These are phyloP conservation scores for Yoshiicerus persimilis DNA, from an alignment of 1,140 invertebrate species.

Conservation along the genomic window DNA sequence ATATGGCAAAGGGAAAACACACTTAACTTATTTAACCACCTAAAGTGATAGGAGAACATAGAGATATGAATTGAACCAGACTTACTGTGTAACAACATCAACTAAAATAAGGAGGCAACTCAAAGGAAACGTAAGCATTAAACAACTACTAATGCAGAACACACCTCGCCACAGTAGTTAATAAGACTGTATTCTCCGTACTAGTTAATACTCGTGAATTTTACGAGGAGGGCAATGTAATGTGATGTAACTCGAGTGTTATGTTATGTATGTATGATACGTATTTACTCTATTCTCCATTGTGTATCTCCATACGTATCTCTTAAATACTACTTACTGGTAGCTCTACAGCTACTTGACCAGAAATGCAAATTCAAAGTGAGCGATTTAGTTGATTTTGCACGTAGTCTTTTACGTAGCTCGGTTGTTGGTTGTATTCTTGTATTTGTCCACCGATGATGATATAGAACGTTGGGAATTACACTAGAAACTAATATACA, in stretches of 20 bases:
- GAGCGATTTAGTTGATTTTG: conserved; percentile 37
- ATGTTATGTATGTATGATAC: too few relatives aligned
- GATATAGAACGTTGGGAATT: neutral
- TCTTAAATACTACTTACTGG: neutral
- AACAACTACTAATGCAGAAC: neutral
- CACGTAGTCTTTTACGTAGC: conserved; percentile 30
- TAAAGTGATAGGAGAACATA: neutral
- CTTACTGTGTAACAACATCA: neutral
- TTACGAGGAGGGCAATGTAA: neutral
- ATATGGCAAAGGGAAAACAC: neutral
- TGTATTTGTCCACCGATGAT: neutral
- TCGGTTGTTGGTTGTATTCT: conserved; percentile 16
- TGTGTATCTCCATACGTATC: neutral
- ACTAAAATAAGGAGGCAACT: neutral
- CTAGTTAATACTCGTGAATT: neutral
- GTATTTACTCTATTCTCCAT: neutral
- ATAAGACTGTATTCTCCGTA: neutral
- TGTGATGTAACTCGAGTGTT: neutral
- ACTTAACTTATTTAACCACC: too few relatives aligned
- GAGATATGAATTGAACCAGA: neutral
- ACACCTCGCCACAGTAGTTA: neutral
- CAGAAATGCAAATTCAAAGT: conserved; percentile 26
- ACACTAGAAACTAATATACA: neutral
- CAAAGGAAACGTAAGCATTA: neutral
- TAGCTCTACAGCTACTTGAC: neutral